phyloP scores from a whole-genome alignment of 1,140 invertebrate species.

The Macrosteles quadrilineatus region DNA sequence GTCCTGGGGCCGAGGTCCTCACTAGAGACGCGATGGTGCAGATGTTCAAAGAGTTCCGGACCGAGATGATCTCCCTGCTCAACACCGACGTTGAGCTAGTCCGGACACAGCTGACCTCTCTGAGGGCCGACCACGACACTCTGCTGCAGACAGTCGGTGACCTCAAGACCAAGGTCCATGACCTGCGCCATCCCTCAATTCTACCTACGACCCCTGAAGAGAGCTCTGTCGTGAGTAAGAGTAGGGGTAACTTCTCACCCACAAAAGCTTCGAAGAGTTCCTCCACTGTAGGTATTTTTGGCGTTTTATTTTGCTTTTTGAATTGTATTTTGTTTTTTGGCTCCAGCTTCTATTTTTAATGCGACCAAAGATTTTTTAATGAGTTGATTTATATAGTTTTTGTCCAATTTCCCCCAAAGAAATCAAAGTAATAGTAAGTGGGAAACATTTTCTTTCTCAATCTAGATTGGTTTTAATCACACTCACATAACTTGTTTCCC shows the following conservation, averaged over 20 bases:
- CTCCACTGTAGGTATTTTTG: conserved; percentile 7
- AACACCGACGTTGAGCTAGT: background rate
- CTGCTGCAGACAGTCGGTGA: background rate
- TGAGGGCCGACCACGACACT: conserved; percentile 6
- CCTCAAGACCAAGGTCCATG: conserved; percentile 1
- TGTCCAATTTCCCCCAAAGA: too few species aligned
- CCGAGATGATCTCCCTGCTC: background rate
- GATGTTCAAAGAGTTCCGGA: conserved; percentile 15
- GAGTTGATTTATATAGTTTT: too few species aligned
- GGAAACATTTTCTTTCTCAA: too few species aligned
- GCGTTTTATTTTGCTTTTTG: conserved; percentile 18
- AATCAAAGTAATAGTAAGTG: too few species aligned
- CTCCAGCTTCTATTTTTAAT: background rate
- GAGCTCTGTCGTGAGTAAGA: conserved; percentile 22
- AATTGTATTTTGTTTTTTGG: background rate
- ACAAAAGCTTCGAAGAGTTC: background rate
- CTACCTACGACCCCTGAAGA: conserved; percentile 8
- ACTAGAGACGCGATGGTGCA: conserved; percentile 6
- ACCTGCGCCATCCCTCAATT: background rate
- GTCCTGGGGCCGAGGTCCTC: background rate
- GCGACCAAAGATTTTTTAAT: too few species aligned
- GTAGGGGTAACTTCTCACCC: background rate
- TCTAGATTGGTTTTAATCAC: too few species aligned
- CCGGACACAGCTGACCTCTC: background rate
- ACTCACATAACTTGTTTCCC: too few species aligned